Percentiles rank a stretch among this genome's conserved stretches.
Evolutionary conservation across 2,888 invertebrate genomes (phyloP).

Genomic region (Orthonychiurus folsomi): DNA sequence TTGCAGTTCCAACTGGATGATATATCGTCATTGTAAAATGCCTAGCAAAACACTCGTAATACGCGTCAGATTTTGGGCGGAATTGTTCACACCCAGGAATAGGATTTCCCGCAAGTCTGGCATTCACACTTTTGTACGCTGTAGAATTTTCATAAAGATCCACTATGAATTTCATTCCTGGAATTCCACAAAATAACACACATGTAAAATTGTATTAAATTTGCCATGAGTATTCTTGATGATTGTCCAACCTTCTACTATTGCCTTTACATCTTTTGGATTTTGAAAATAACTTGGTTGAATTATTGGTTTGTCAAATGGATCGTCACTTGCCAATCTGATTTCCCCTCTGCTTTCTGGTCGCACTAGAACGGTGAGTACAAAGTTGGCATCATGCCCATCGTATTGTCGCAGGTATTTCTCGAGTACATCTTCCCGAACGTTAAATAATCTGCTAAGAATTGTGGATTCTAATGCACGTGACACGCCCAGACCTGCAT

Average conservation of each 20-base stretch:
- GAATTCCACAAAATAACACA: no score
- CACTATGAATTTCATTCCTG: conserved; percentile 14
- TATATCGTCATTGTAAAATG: no score
- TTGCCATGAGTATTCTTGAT: not conserved
- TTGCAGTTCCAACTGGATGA: no score
- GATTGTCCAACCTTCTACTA: conserved; percentile 11
- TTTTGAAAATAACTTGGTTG: conserved; percentile 8
- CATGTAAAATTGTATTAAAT: no score
- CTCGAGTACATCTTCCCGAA: not conserved
- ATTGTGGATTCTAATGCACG: not conserved
- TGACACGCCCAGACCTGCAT: no score
- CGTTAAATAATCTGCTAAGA: not conserved
- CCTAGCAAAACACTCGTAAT: no score
- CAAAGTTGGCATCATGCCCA: conserved; percentile 4
- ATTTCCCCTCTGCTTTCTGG: conserved; percentile 14
- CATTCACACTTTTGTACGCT: conserved; percentile 1
- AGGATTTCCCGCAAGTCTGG: no score
- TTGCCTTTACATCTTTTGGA: conserved; percentile 3
- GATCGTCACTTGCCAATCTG: conserved; percentile 3
- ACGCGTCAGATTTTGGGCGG: no score
- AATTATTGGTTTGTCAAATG: conserved; percentile 12
- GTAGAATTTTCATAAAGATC: conserved; percentile 11
- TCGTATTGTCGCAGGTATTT: not conserved
- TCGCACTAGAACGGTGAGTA: conserved; percentile 8
- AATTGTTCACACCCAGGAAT: no score